Evolutionary conservation across 2,888 invertebrate species (phyloP), one percentile per base, ranked within the genome.

Genomic region (Sphaerophoria taeniata): DNA sequence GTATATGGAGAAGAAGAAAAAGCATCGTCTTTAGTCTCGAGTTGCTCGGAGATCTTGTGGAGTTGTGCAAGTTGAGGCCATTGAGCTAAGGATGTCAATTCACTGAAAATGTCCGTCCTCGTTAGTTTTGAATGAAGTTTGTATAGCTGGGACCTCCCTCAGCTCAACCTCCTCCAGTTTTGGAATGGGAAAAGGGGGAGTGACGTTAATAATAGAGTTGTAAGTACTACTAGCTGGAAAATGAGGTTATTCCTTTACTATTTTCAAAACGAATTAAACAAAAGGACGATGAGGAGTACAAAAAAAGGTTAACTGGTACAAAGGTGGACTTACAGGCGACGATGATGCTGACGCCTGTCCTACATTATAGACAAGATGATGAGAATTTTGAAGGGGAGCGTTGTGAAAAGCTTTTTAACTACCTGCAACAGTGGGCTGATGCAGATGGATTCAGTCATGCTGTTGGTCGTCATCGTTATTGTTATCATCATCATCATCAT

Each of bases 71-170:
- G 55, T 55, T 63, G 49, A 65, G 55, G 65, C 70, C 65, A 83
- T 71, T 74, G 61, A 60, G 71, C 55, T 71, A 34, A 70, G 51
- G 71, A 79, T 75, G 79, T 71, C 84, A 79, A 84, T 84, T 75
- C 61, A 71, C 49, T 7, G 49, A 71, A 84, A 84, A 75, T 67
- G 71, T 67, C 60, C 71, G 75, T 70, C 60, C 63, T 84, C 67
- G 67, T 79, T 79, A 71, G 45, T 63, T 2, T 67, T 63, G 45
- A 51, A 63, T 73, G 55, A n/a, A 51, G 55, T 24, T 24, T 24
- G 24, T 24, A 24, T 24, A 24, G 24, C 24, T 24, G 1, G 24
- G 2, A 24, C 24, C 24, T 24, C 24, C 24, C 24, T 1, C 24
- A 24, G n/a, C 24, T 1, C 24, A 24, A 24, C 24, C 24, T 24